A percentile compares a stretch with the other conserved stretches of the same genome.
These are phyloP conservation scores for Leptobrachium ailaonicum DNA, from an alignment of 2,113 vertebrate species.

Conservation along the genomic window DNA sequence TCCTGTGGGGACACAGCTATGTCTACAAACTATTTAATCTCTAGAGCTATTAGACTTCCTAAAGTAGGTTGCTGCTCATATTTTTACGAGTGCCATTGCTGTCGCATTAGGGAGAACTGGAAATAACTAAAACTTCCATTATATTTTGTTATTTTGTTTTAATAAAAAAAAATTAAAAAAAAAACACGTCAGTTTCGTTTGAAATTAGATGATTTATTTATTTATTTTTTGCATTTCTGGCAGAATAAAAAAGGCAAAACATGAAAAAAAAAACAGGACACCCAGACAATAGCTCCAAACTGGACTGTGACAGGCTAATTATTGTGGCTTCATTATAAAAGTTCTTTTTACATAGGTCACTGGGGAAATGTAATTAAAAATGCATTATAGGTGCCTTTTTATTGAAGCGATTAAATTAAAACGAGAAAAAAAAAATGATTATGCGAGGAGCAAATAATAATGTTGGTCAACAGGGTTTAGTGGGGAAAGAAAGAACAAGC, in stretches of 20 bases:
- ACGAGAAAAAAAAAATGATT: conserved; percentile 87
- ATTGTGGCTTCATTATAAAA: conserved; percentile 94
- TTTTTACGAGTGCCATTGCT: conserved; percentile 79
- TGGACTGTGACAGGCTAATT: conserved; percentile 97
- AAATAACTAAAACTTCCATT: conserved; percentile 76
- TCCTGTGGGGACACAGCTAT: conserved; percentile 75
- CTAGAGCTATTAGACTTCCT: conserved; percentile 80
- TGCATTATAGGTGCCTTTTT: conserved; percentile 94
- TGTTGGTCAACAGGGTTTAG: conserved; percentile 98
- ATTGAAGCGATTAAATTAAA: conserved; percentile 99
- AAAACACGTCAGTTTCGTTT: conserved; percentile 63
- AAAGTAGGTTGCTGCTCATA: conserved; percentile 74
- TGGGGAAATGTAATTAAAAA: conserved; percentile 98
- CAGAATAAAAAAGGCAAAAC: conserved; percentile 67
- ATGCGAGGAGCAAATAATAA: conserved; percentile 92
- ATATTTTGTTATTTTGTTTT: conserved; percentile 67
- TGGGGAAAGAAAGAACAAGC: conserved; percentile 78
- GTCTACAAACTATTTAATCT: conserved; percentile 78
- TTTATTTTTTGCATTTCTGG: no score
- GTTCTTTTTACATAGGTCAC: conserved; percentile 96
- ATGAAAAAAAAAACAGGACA: conserved; percentile 90
- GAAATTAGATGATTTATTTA: neutral
- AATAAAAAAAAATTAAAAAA: conserved; percentile 52
- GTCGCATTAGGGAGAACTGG: conserved; percentile 83
- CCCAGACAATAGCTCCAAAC: conserved; percentile 92